phyloP scores from a whole-genome alignment of 2,888 invertebrate genomes.

The Troglohyphantes excavatus region DNA sequence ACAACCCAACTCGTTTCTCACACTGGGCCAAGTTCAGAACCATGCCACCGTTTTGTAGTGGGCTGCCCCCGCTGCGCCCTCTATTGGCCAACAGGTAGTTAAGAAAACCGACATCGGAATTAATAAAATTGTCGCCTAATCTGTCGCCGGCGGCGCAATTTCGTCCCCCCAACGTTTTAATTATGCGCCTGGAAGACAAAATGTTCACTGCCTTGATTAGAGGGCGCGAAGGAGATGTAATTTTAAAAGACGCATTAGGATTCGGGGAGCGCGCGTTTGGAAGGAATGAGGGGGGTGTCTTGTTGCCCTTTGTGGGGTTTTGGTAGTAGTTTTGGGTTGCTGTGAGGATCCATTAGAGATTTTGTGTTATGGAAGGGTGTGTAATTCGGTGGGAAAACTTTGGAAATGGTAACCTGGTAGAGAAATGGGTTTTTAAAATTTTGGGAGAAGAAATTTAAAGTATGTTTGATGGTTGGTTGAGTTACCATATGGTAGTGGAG shows the following conservation, averaged over 20 bases:
- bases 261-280: background rate
- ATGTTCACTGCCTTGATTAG: conserved; percentile 5
- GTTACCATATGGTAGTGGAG: too few relatives aligned
- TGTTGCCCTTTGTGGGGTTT: background rate
- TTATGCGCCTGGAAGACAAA: conserved; percentile 30
- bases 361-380: too few relatives aligned
- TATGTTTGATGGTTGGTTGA: too few relatives aligned
- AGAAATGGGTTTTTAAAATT: too few relatives aligned
- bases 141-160: background rate
- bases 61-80: conserved; percentile 48
- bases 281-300: background rate
- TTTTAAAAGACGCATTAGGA: conserved; percentile 8
- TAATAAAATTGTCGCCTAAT: conserved; percentile 58
- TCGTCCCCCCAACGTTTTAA: conserved; percentile 28
- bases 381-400: too few relatives aligned
- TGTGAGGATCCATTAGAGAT: too few relatives aligned
- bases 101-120: conserved; percentile 4
- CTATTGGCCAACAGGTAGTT: conserved; percentile 68
- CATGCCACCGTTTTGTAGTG: conserved; percentile 66
- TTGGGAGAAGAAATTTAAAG: too few relatives aligned
- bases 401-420: too few relatives aligned
- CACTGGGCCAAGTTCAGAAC: conserved; percentile 73
- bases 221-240: background rate
- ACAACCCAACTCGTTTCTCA: conserved; percentile 6
- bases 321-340: too few relatives aligned